A percentile compares a stretch with the other conserved stretches of the same genome.
These are phyloP conservation scores for Orycteropus afer DNA, from an alignment of 2,113 vertebrate species.

Conservation along the genomic window DNA sequence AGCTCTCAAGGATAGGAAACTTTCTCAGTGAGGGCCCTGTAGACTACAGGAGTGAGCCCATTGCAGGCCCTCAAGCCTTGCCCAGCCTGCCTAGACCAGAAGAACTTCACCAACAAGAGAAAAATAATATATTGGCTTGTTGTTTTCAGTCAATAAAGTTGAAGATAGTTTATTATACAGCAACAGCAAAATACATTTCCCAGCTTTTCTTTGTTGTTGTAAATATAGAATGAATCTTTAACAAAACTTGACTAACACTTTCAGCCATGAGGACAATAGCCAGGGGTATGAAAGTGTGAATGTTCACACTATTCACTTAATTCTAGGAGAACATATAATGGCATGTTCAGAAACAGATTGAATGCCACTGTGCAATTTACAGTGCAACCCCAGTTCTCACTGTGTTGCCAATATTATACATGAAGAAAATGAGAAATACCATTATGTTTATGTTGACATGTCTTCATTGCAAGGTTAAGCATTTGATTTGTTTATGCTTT, in stretches of 20 bases:
- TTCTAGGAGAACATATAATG: background rate
- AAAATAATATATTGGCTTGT: background rate
- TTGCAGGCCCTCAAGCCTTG: background rate
- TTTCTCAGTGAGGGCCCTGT: background rate
- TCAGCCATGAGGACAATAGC: background rate
- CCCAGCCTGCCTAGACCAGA: background rate
- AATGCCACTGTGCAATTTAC: background rate
- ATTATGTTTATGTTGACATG: constrained; percentile 71
- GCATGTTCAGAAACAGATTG: background rate
- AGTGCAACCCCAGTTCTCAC: background rate
- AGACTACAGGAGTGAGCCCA: background rate
- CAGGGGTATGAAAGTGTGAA: background rate
- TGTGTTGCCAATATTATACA: constrained; percentile 19
- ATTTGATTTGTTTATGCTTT: constrained; percentile 76
- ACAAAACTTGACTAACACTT: background rate
- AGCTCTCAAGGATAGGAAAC: background rate
- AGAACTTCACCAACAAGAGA: too few species aligned
- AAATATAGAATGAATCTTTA: background rate
- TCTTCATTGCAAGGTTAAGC: constrained; percentile 66
- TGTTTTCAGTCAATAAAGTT: background rate
- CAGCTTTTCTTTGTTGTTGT: background rate
- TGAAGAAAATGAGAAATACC: constrained; percentile 30
- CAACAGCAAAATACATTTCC: background rate
- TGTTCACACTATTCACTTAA: background rate
- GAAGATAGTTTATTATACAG: background rate